Evolutionary conservation across 1,140 invertebrate species (phyloP).

Genomic region (Magallana ariakensis): DNA sequence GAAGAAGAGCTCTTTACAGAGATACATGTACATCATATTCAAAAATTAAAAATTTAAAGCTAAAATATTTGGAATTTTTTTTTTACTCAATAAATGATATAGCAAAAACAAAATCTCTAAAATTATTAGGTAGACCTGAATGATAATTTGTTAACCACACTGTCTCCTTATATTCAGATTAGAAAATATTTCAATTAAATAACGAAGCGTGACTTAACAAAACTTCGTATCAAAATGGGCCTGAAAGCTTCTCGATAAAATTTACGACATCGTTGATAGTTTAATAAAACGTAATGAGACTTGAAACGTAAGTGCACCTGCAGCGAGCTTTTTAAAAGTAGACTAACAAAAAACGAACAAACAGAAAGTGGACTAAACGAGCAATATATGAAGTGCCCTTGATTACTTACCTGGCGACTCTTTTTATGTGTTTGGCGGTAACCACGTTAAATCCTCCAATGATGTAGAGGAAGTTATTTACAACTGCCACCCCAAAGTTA

Average conservation of each 20-base stretch:
- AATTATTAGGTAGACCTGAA: background rate
- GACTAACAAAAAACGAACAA: background rate
- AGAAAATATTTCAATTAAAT: background rate
- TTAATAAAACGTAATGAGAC: constrained; percentile 2
- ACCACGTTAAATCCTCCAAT: constrained; percentile 66
- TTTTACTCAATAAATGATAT: too few relatives aligned
- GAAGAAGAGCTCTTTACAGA: too few relatives aligned
- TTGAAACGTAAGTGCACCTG: background rate
- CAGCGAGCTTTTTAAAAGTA: background rate
- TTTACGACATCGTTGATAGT: background rate
- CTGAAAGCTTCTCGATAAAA: background rate
- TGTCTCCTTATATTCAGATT: background rate
- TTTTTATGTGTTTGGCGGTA: constrained; percentile 54
- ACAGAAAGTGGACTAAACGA: background rate
- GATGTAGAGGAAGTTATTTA: constrained; percentile 65
- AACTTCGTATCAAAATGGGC: too few relatives aligned
- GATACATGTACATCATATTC: too few relatives aligned
- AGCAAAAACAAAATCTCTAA: background rate
- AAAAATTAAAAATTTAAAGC: too few relatives aligned
- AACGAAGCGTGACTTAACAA: too few relatives aligned
- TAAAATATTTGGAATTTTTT: too few relatives aligned
- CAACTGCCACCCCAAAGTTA: constrained; percentile 67
- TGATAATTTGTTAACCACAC: background rate
- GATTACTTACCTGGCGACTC: constrained; percentile 63
- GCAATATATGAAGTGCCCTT: background rate